These are phyloP conservation scores for Anagyrus pseudococci DNA, from an alignment of 2,888 invertebrate genomes.

Conservation along the genomic window DNA sequence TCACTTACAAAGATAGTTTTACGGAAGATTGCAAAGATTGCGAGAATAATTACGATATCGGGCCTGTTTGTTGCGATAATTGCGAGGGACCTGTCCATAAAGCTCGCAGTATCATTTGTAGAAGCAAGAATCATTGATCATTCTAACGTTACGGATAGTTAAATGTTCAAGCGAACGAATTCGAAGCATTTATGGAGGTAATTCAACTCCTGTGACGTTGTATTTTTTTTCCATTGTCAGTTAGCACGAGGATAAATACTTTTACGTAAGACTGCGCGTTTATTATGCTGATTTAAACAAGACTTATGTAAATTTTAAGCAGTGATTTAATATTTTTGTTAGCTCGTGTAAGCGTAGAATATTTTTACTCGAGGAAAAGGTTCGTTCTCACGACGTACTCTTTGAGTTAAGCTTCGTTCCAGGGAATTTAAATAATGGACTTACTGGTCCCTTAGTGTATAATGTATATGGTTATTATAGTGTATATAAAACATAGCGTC, in stretches of 20 bases:
- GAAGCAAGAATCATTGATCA: conserved; percentile 16
- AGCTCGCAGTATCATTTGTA: conserved; percentile 1
- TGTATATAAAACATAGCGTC: conserved; percentile 35
- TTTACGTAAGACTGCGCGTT: not conserved
- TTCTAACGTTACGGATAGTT: not conserved
- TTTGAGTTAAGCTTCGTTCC: conserved; percentile 28
- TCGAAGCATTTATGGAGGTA: no score
- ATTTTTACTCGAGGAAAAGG: conserved; percentile 14
- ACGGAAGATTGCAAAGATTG: conserved; percentile 49
- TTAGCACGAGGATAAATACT: not conserved
- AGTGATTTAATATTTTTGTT: conserved; percentile 9
- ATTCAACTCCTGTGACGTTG: not conserved
- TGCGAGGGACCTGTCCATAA: conserved; percentile 15
- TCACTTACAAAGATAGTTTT: conserved; percentile 52
- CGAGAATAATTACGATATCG: conserved; percentile 42
- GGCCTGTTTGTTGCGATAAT: conserved; percentile 26
- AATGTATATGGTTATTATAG: conserved; percentile 32
- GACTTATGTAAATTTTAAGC: conserved; percentile 30
- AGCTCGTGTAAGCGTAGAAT: conserved; percentile 17
- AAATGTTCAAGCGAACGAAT: not conserved
- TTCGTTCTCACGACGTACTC: conserved; percentile 7
- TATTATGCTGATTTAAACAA: not conserved
- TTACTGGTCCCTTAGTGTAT: conserved; percentile 10
- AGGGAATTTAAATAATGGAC: conserved; percentile 19
- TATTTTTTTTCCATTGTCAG: not conserved